Base-by-base conservation (phyloP, 2,888 invertebrate species). In the Harpalus rubripes region DNA sequence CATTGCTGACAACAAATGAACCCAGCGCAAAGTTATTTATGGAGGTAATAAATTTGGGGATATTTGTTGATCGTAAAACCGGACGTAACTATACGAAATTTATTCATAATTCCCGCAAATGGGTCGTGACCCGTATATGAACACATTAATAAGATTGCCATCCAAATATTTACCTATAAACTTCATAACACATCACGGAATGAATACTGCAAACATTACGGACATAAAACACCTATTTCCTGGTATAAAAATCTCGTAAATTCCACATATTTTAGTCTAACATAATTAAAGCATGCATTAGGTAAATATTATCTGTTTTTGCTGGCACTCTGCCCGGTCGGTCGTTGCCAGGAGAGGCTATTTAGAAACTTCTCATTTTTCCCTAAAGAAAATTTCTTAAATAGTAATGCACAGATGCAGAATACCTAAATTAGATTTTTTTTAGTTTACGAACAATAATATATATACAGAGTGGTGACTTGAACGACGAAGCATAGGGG, bases 251-350 rank as follows among this genome's bases (percentile, higher is more conserved):
- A 41, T 72, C 41, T 15, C 39, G 68, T 72, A 41, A 72, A 72
- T 72, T 41, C 41, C 68, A 7, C 39, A 41, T 39, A 39, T 72
- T n/a, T 72, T 72, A 72, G 7, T 15, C 7, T 72, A 32, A 65
- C 22, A 72, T 72, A 41, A 72, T 72, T 72, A 72, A 72, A 72
- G 39, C 41, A 63, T 63, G 12, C 41, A 72, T 72, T 72, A 72
- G 68, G 68, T 72, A 72, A 72, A 72, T 72, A 72, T 72, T 72
- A 72, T 72, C 68, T 72, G 68, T 72, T 72, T 72, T 72, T 15
- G 8, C 41, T 72, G 68, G 68, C 68, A 41, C 2, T 16, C 8
- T 72, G 41, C 68, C 68, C n/a, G 65, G 8, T 10, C 68, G 68
- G 68, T 72, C 68, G 68, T 72, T 72, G 68, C 68, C 68, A 72